Conservation (phyloP, 2,888 invertebrate species). For the Papilio gigon region DNA sequence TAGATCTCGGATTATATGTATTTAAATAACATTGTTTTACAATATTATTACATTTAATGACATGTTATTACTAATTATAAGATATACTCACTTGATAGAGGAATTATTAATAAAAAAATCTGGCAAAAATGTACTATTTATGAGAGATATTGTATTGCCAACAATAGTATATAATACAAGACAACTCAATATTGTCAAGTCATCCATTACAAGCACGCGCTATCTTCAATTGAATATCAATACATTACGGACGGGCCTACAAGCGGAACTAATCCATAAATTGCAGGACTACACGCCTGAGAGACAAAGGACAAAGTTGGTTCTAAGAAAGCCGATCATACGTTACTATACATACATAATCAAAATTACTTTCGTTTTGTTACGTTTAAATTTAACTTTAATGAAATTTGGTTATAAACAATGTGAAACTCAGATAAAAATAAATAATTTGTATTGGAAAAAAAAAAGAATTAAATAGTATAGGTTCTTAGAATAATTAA, state of each 20-base stretch:
- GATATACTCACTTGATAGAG: background rate
- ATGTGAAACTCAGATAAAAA: too few relatives aligned
- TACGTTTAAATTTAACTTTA: background rate
- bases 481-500: too few relatives aligned
- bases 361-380: background rate
- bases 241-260: conserved; percentile 59
- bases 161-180: conserved; percentile 33
- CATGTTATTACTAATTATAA: too few relatives aligned
- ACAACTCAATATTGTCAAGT: conserved; percentile 46
- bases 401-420: too few relatives aligned
- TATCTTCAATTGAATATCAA: conserved; percentile 65
- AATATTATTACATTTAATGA: too few relatives aligned
- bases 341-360: background rate
- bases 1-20: too few relatives aligned
- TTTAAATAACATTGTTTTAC: too few relatives aligned
- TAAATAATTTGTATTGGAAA: too few relatives aligned
- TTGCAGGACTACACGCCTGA: conserved; percentile 58
- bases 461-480: too few relatives aligned
- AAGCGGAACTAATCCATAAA: conserved; percentile 66
- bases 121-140: background rate
- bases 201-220: conserved; percentile 54
- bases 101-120: background rate
- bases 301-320: conserved; percentile 55
- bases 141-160: background rate
- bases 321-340: conserved; percentile 9